Conservation (phyloP, 92 coral and sea anemone species). For the Umimayanthus kanabou region DNA sequence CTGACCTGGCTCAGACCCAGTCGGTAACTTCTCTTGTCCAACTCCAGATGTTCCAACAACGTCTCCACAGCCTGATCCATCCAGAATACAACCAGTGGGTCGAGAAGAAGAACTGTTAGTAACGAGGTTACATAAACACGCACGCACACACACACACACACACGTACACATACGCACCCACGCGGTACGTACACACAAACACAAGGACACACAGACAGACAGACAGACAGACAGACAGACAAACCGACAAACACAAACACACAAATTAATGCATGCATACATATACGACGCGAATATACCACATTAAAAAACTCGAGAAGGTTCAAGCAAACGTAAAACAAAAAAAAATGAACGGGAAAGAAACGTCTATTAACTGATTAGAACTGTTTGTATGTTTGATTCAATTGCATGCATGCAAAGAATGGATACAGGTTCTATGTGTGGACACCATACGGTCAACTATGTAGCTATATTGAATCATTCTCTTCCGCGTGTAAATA, state of each 20-base stretch:
- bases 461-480: too few species aligned
- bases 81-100: slow-evolving; percentile 44
- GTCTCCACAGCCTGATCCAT: slow-evolving; percentile 85
- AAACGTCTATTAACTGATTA: too few species aligned
- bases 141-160: not conserved
- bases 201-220: not conserved
- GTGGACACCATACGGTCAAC: too few species aligned
- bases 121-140: not conserved
- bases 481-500: too few species aligned
- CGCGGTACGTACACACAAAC: not conserved
- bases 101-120: slow-evolving; percentile 20
- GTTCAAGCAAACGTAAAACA: too few species aligned
- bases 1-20: slow-evolving; percentile 96
- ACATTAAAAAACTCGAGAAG: too few species aligned
- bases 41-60: slow-evolving; percentile 78
- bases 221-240: not conserved
- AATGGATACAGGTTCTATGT: too few species aligned
- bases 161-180: not conserved
- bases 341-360: too few species aligned
- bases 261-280: not conserved
- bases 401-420: too few species aligned
- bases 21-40: slow-evolving; percentile 86
- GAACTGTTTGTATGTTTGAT: too few species aligned
- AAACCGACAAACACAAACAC: not conserved
- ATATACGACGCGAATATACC: not conserved